Evolutionary conservation across 2,888 invertebrate species (phyloP), one percentile per base, ranked within the genome.

Genomic region (Vesta saturnalis): DNA sequence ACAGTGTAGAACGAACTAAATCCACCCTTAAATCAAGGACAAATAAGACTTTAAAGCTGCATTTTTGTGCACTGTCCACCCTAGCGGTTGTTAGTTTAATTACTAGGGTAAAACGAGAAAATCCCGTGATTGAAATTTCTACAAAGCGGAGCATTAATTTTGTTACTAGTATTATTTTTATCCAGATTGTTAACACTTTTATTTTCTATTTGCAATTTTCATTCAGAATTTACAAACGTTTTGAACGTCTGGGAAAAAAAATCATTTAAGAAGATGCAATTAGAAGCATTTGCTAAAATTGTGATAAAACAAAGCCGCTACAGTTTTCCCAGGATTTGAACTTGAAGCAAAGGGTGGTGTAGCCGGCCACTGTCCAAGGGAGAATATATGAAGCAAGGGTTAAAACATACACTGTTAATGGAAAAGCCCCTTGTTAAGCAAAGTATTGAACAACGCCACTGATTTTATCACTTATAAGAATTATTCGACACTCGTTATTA

Each of bases 321-420:
- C 47, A 23, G 19, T 46, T 60, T 30, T 61, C 30, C 35, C 43
- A 54, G 67, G 70, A 59, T 61, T 21, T 15, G 71, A 30, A 68
- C 39, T 56, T 56, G 72, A 76, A 75, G 74, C 72, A 77, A 79
- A 78, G 80, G 80, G 80, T 80, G 80, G 80, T 81, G 79, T 80
- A 80, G 78, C 79, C 80, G 81, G 82, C 82, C 82, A 82, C 80
- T 83, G 83, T 83, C 83, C 83, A 77, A 78, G 82, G 81, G 82
- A 80, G 82, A 81, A 82, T 83, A 81, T 81, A 82, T 82, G 81
- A 82, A 80, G 81, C 80, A 80, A 82, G 81, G 82, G 83, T 82
- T 81, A 77, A 79, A 80, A 80, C 79, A 77, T 80, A 81, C 76
- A 77, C 79, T 77, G 79, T 78, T 78, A 78, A 73, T 74, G 76